phyloP scores from a whole-genome alignment of 2,888 invertebrate species.

The Drosophila emarginata region DNA sequence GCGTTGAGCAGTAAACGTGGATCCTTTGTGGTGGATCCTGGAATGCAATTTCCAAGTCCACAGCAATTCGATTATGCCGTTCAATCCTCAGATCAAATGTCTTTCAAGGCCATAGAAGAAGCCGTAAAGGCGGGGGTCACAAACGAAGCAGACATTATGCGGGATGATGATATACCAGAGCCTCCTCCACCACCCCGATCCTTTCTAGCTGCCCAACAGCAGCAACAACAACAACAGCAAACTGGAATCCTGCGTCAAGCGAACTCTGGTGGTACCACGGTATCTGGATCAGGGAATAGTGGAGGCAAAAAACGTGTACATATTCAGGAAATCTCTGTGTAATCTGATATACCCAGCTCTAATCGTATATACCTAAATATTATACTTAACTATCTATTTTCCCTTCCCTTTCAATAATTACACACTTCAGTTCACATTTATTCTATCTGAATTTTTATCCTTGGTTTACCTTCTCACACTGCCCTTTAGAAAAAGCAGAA shows the following conservation, averaged over 20 bases:
- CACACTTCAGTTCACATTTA: conserved; percentile 12
- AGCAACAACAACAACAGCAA: conserved; percentile 54
- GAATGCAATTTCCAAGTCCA: conserved; percentile 46
- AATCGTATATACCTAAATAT: conserved; percentile 9
- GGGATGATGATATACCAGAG: conserved; percentile 85
- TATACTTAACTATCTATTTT: conserved; percentile 16
- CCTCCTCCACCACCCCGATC: conserved; percentile 84
- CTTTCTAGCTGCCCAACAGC: conserved; percentile 80
- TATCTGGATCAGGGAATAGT: conserved; percentile 57
- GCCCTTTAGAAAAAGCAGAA: not conserved
- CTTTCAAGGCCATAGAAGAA: conserved; percentile 80
- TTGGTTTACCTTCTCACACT: not conserved
- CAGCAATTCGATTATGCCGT: conserved; percentile 77
- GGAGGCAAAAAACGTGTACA: conserved; percentile 91
- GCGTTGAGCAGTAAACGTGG: conserved; percentile 68
- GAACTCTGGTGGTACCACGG: conserved; percentile 84
- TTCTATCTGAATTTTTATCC: conserved; percentile 21
- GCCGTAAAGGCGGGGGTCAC: conserved; percentile 68
- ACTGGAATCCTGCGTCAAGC: conserved; percentile 85
- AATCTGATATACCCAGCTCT: conserved; percentile 42
- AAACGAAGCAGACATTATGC: conserved; percentile 59
- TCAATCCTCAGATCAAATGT: conserved; percentile 78
- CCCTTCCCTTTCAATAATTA: not conserved
- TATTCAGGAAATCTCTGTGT: conserved; percentile 96
- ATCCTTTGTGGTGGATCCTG: conserved; percentile 65